Evolutionary conservation across 2,113 vertebrate genomes (phyloP).

Genomic region (Pelobates fuscus): DNA sequence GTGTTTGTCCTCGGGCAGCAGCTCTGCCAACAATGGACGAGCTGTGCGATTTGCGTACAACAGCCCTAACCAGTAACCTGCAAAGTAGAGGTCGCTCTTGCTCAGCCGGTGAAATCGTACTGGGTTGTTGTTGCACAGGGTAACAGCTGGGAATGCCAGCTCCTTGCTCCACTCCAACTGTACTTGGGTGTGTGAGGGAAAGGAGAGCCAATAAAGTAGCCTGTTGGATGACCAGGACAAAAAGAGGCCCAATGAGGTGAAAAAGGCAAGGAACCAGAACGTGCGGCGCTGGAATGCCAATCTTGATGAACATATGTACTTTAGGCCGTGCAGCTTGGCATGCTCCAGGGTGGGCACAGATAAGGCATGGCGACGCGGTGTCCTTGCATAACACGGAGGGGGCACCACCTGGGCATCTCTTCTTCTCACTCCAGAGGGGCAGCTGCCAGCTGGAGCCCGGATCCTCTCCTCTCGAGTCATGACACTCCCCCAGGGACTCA

Average conservation of each 20-base stretch:
- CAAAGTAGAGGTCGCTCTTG: conserved; percentile 95
- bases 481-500: conserved; percentile 57
- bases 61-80: conserved; percentile 92
- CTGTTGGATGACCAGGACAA: conserved; percentile 94
- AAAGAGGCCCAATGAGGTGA: conserved; percentile 86
- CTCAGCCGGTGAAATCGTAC: conserved; percentile 92
- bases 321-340: conserved; percentile 85
- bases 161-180: conserved; percentile 93
- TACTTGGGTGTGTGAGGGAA: conserved; percentile 90
- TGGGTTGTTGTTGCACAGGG: conserved; percentile 97
- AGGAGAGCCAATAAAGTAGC: conserved; percentile 90
- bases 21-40: conserved; percentile 85
- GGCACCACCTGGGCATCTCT: conserved; percentile 51
- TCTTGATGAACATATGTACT: conserved; percentile 78
- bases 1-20: conserved; percentile 84
- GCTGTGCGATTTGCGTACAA: conserved; percentile 89
- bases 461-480: conserved; percentile 49
- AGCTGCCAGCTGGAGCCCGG: conserved; percentile 53
- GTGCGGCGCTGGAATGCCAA: conserved; percentile 77
- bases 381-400: conserved; percentile 1
- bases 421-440: conserved; percentile 32
- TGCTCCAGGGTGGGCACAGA: conserved; percentile 70
- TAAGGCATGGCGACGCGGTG: conserved; percentile 59
- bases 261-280: conserved; percentile 89
- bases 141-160: conserved; percentile 90